Percentiles rank a stretch among this genome's conserved stretches.
Conservation (phyloP, 2,113 vertebrate species). For the Rhinichthys klamathensis region DNA sequence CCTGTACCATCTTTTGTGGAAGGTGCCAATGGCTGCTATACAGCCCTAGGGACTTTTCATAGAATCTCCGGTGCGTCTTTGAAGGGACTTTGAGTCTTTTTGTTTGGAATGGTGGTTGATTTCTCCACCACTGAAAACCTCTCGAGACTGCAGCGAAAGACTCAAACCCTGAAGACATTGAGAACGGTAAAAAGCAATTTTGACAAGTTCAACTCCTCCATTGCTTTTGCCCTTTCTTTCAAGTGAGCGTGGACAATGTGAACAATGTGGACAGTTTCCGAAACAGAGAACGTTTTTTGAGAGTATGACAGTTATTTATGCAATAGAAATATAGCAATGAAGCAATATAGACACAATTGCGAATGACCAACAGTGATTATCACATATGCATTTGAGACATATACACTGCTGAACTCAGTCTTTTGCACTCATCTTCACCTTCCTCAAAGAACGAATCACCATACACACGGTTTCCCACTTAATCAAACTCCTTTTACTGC, state of each 20-base stretch:
- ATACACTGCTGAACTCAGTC: neutral
- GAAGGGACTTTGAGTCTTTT: slow-evolving; percentile 14
- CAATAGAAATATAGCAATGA: neutral
- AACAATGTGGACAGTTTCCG: neutral
- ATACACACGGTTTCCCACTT: neutral
- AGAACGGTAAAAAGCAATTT: slow-evolving; percentile 25
- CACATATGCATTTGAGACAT: neutral
- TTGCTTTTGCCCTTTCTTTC: neutral
- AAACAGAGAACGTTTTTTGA: neutral
- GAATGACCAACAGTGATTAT: neutral
- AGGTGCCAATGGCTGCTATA: neutral
- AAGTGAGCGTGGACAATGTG: neutral
- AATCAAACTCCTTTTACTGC: neutral
- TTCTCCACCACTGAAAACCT: neutral
- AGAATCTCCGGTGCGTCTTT: slow-evolving; percentile 2
- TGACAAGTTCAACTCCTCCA: slow-evolving; percentile 2
- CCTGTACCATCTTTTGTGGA: slow-evolving; percentile 8
- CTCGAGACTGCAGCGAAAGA: neutral
- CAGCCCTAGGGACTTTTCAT: neutral
- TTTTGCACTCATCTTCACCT: neutral
- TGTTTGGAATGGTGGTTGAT: slow-evolving; percentile 6
- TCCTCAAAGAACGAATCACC: neutral
- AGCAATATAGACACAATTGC: neutral
- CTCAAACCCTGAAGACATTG: neutral
- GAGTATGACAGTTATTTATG: neutral